Percentiles rank a stretch among this genome's conserved stretches.
These are phyloP conservation scores for Diachasma alloeum DNA, from an alignment of 1,140 invertebrate species.

Conservation along the genomic window DNA sequence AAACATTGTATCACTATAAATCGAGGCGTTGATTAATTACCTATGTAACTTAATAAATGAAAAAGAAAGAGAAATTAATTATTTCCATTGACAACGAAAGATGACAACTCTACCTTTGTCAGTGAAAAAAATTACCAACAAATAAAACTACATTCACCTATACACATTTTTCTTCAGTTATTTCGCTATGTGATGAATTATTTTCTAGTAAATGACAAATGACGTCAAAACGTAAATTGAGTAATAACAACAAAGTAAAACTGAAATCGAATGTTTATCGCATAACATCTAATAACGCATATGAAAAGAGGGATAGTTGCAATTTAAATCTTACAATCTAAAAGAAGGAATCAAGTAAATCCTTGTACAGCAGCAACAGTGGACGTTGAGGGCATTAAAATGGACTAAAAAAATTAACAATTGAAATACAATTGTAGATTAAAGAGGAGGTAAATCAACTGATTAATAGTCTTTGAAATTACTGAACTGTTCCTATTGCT, in stretches of 20 bases:
- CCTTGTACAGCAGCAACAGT: background rate
- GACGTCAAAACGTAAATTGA: background rate
- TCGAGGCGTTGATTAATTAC: conserved; percentile 9
- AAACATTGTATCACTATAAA: conserved; percentile 43
- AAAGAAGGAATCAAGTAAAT: background rate
- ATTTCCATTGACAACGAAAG: background rate
- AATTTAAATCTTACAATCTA: background rate
- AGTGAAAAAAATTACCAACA: conserved; percentile 1
- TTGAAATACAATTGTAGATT: background rate
- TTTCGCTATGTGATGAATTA: background rate
- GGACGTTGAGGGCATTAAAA: background rate
- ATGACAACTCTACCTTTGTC: background rate
- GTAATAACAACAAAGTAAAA: background rate
- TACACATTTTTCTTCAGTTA: conserved; percentile 9
- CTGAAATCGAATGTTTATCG: background rate
- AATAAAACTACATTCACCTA: background rate
- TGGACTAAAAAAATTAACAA: background rate
- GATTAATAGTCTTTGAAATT: background rate
- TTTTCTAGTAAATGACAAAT: background rate
- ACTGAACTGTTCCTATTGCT: background rate
- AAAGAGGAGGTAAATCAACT: background rate
- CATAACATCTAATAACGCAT: background rate
- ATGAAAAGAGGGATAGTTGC: background rate
- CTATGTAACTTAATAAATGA: background rate
- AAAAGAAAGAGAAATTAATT: conserved; percentile 5